A percentile compares a stretch with the other conserved stretches of the same genome.
Evolutionary conservation across 2,113 vertebrate species (phyloP).

Genomic region (Xiphophorus maculatus): DNA sequence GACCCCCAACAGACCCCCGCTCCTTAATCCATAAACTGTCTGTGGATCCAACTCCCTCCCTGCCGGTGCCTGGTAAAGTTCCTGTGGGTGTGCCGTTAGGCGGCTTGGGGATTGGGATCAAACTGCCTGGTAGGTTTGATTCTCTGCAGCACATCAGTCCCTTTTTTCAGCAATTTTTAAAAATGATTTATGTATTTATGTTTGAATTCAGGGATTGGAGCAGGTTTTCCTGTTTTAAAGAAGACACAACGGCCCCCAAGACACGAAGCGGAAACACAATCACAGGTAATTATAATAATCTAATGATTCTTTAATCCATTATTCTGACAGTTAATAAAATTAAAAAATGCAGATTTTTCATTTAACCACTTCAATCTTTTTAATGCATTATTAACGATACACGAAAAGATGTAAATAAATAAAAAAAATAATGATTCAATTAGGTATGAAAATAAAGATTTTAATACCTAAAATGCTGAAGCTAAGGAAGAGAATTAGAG

Average conservation of each 20-base stretch:
- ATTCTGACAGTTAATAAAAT: too few relatives aligned
- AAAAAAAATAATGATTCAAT: too few relatives aligned
- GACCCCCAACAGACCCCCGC: slow-evolving; percentile 77
- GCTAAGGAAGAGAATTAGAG: too few relatives aligned
- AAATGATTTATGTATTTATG: neutral
- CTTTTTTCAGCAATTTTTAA: neutral
- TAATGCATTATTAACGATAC: too few relatives aligned
- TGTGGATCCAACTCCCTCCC: slow-evolving; percentile 49
- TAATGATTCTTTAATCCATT: too few relatives aligned
- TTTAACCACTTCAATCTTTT: too few relatives aligned
- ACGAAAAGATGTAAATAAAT: too few relatives aligned
- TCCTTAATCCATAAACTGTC: slow-evolving; percentile 73
- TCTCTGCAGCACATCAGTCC: neutral
- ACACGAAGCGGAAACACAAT: slow-evolving; percentile 33
- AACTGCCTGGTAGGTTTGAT: slow-evolving; percentile 75
- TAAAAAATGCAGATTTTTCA: too few relatives aligned
- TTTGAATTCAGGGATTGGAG: slow-evolving; percentile 62
- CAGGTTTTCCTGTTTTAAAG: slow-evolving; percentile 71
- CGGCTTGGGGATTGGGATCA: slow-evolving; percentile 70
- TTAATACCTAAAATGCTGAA: too few relatives aligned
- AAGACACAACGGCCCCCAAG: slow-evolving; percentile 60
- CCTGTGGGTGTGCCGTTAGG: slow-evolving; percentile 51
- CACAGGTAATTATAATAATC: slow-evolving; percentile 44
- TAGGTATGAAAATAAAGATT: too few relatives aligned
- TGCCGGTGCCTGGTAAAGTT: slow-evolving; percentile 15